Base-by-base conservation (phyloP, 30 jellyfish, hydroid and myxozoan genomes). In the Hydractinia echinata region DNA sequence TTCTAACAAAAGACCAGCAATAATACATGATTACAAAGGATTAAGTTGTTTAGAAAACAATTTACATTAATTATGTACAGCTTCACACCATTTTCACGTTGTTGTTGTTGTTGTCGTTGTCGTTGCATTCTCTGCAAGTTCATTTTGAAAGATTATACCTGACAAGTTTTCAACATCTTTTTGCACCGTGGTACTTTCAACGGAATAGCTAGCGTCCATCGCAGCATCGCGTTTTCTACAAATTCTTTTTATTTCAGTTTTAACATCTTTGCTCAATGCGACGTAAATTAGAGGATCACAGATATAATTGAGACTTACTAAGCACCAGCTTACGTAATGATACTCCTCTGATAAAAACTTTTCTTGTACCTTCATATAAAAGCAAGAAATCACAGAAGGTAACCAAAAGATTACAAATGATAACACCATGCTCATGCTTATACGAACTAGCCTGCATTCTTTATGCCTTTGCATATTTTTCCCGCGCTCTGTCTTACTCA, bases 401-500 rank as follows among this genome's bases (percentile, higher is more conserved):
- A 64, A 64, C 74, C 74, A 64, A 64, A 44, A 64, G 7, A 64
- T 6, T 6, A 64, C 18, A 64, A 64, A 64, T 64, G 39, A 7
- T 7, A 64, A 51, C 51, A 64, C 74, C 74, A 64, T 7, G 39
- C 74, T 51, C 19, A 64, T 51, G 39, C 39, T 64, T 64, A 64
- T 64, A 7, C 74, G 74, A 64, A 64, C 74, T 7, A 64, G 19
- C 4, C 74, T 44, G 39, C 74, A 64, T 64, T 64, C 74, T 64
- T 64, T 44, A 64, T 44, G 19, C 39, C 39, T 64, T 51, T 6
- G 16, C 8, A 6, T 64, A 51, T 64, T 64, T 64, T 64, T 64
- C 44, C 44, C 44, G 7, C 16, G 74, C 10, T 64, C 39, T 44
- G 74, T 6, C 18, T 64, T 51, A 13, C 39, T 13, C 19, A n/a